Conservation (phyloP, 2,797 vertebrate genomes). For the Sandelia bainsii region DNA sequence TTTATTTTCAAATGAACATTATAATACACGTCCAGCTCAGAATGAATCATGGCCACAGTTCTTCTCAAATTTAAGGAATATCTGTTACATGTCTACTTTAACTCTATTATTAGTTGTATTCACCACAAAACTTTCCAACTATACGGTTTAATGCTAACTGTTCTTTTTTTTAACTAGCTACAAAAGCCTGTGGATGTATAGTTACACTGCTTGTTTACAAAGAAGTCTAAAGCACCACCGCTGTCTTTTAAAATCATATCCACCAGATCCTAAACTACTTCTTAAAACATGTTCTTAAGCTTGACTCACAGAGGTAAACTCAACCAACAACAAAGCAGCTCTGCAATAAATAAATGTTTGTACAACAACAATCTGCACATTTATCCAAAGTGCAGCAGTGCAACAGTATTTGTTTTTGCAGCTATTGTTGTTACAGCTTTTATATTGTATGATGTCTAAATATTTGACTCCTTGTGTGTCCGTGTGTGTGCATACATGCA, state of each 20-base stretch:
- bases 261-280: background rate
- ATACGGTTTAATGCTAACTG: background rate
- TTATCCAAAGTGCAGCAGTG: conserved; percentile 3
- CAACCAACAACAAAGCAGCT: conserved; percentile 5
- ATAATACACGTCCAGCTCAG: background rate
- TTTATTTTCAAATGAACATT: background rate
- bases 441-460: conserved; percentile 23
- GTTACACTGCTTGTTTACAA: background rate
- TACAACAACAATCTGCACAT: background rate
- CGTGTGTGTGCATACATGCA: background rate
- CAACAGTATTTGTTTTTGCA: background rate
- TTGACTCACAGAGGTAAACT: background rate
- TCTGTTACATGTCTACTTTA: background rate
- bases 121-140: background rate
- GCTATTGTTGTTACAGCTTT: conserved; percentile 30
- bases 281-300: background rate
- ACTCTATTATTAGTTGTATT: background rate
- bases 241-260: background rate
- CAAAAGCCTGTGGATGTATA: no score
- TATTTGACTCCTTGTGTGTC: background rate
- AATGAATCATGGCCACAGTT: background rate
- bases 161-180: background rate
- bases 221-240: background rate
- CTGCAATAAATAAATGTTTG: background rate
- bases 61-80: background rate